These are phyloP conservation scores for Diploscapter pachys DNA, from an alignment of 1,140 invertebrate species.

Conservation along the genomic window DNA sequence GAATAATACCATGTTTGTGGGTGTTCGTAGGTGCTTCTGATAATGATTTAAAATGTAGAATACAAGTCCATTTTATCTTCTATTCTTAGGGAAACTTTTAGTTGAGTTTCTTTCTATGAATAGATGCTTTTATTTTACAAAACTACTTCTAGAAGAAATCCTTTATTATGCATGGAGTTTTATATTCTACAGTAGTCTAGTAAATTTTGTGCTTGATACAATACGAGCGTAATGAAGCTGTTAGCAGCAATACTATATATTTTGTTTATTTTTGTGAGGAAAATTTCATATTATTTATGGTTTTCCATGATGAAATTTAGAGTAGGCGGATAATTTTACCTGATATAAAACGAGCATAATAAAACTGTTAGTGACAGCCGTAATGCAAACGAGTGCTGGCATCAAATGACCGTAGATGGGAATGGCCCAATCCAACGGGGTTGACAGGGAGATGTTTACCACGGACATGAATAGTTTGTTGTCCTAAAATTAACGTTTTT, in stretches of 20 bases:
- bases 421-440: conserved; percentile 35
- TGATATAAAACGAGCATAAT: conserved; percentile 73
- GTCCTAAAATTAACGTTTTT: conserved; percentile 7
- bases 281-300: background rate
- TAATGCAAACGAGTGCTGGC: conserved; percentile 71
- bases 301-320: background rate
- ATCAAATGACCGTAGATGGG: conserved; percentile 44
- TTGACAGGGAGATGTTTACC: too few species aligned
- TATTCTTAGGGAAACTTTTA: background rate
- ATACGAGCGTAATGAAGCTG: too few species aligned
- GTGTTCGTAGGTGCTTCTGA: conserved; percentile 67
- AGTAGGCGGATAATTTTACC: background rate
- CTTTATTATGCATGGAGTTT: too few species aligned
- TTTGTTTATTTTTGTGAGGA: too few species aligned
- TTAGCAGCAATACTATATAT: too few species aligned
- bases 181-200: too few species aligned
- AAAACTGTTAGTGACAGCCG: conserved; percentile 79
- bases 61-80: background rate
- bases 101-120: too few species aligned
- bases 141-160: too few species aligned
- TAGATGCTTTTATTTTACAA: too few species aligned
- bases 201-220: too few species aligned
- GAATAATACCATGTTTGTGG: conserved; percentile 70
- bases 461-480: too few species aligned
- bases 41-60: background rate